Evolutionary conservation across 1,140 invertebrate species (phyloP).

Genomic region (Galendromus occidentalis): DNA sequence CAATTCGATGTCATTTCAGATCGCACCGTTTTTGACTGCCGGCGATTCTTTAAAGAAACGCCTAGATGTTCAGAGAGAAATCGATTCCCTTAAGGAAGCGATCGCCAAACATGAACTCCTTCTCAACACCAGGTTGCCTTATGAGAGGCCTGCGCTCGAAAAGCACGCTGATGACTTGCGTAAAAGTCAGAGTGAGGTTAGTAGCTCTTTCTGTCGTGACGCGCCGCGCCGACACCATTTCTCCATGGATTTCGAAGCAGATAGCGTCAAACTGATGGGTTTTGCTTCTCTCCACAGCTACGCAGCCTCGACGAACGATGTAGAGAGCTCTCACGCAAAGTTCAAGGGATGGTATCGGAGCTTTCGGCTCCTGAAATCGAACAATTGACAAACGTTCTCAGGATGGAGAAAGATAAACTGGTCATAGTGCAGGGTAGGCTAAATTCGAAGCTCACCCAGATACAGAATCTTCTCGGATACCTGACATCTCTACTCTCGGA

Average conservation of each 20-base stretch:
- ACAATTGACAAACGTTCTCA: conserved; percentile 64
- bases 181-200: not conserved
- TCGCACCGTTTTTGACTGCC: conserved; percentile 1
- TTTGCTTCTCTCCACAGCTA: not conserved
- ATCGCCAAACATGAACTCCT: conserved; percentile 8
- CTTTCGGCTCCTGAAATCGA: conserved; percentile 73
- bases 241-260: not conserved
- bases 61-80: not conserved
- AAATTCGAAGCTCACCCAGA: conserved; percentile 52
- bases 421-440: conserved; percentile 57
- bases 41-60: not conserved
- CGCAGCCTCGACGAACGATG: conserved; percentile 48
- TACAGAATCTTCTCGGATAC: conserved; percentile 63
- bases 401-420: conserved; percentile 50
- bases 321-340: conserved; percentile 66
- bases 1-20: not conserved
- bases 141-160: not conserved
- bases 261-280: not conserved
- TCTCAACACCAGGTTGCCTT: conserved; percentile 8
- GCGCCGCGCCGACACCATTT: not conserved
- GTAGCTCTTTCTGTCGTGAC: not conserved
- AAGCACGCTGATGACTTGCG: not conserved
- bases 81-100: not conserved
- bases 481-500: conserved; percentile 71
- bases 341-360: conserved; percentile 70